Evolutionary conservation across 2,888 invertebrate species (phyloP).

Genomic region (Zootermopsis nevadensis): DNA sequence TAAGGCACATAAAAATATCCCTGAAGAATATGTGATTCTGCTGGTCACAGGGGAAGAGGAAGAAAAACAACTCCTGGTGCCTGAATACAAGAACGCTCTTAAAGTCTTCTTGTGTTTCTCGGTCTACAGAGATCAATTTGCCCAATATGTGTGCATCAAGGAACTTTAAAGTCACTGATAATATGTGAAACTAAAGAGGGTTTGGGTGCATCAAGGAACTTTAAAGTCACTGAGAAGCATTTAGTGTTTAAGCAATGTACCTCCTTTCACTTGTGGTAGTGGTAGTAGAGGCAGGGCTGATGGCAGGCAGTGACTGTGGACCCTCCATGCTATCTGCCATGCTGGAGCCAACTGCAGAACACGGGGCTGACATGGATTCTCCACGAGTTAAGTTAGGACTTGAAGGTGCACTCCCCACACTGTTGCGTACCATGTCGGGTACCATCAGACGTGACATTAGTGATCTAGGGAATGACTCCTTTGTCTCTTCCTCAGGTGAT

Average conservation of each 20-base stretch:
- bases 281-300: conserved; percentile 55
- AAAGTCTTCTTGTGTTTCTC: too few species aligned
- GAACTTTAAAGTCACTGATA: too few species aligned
- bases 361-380: conserved; percentile 59
- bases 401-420: conserved; percentile 65
- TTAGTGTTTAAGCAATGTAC: conserved; percentile 58
- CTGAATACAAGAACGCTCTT: too few species aligned
- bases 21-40: too few species aligned
- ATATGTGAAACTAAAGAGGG: too few species aligned
- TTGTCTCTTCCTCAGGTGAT: conserved; percentile 78
- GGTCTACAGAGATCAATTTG: too few species aligned
- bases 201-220: too few species aligned
- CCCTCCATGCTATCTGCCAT: conserved; percentile 74
- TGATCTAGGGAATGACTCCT: conserved; percentile 74
- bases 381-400: conserved; percentile 61
- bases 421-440: conserved; percentile 65
- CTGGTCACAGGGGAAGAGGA: too few species aligned
- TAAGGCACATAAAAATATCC: too few species aligned
- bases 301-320: conserved; percentile 66
- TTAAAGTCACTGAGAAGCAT: too few species aligned
- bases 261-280: conserved; percentile 67
- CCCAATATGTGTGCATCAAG: too few species aligned
- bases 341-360: conserved; percentile 54
- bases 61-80: too few species aligned
- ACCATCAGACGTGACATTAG: conserved; percentile 74